Base-by-base conservation (phyloP, 2,888 invertebrate genomes). In the Aelia acuminata region DNA sequence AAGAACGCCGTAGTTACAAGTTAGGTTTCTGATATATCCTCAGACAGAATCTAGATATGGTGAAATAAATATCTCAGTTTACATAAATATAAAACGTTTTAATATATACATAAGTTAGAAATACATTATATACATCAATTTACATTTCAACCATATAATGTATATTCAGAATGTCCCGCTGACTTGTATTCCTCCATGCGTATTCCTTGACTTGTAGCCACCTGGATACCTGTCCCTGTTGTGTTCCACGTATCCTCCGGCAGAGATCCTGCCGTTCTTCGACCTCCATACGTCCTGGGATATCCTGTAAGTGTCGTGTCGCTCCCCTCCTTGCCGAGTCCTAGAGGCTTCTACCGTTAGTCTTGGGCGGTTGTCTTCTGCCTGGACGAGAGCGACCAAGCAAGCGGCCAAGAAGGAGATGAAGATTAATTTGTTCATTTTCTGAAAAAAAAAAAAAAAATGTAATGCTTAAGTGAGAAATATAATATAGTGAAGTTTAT, bases 191-290 rank as follows among this genome's bases (percentile, higher is more conserved):
- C 88, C 88, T n/a, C 88, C 88, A 49, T 89, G 89, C 20, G 89
- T 89, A 53, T 89, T 48, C 13, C 88, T 48, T 4, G n/a, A 15
- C 53, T 26, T 31, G 49, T 3, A 35, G 20, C 85, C 85, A 3
- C 88, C 89, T 1, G 47, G 49, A 53, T 50, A 88, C 57, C 85
- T 89, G 48, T 88, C 80, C 20, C 88, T 49, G 85, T 88, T 80
- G 80, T 89, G 88, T n/a, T 89, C 88, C 18, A 89, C 39, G 80
- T 88, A 89, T 20, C 85, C 85, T 57, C 89, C 88, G 3, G 88
- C 88, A 10, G 84, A 84, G 84, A 63, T 84, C 50, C 84, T 87
- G 20, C 88, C 89, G 20, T 89, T 75, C 22, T 26, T 63, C 26
- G 84, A 85, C 18, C 47, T 43, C 88, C 89, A 89, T 31, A 47